Evolutionary conservation across 2,888 invertebrate species (phyloP).

Genomic region (Onthophagus sagittarius): DNA sequence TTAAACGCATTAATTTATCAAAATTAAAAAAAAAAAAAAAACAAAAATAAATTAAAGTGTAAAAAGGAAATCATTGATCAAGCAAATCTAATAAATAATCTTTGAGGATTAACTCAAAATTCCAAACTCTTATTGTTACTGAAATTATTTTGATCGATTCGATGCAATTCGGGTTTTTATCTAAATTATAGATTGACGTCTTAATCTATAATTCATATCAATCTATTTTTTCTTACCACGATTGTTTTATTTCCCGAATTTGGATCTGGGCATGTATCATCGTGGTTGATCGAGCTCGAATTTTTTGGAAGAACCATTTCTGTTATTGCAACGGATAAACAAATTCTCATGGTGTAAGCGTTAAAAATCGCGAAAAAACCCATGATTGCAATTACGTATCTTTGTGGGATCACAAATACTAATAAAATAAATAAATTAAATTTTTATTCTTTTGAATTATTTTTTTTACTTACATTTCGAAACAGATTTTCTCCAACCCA

Average conservation of each 20-base stretch:
- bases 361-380: constrained; percentile 49
- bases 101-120: neutral
- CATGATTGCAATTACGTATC: constrained; percentile 63
- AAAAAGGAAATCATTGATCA: neutral
- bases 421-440: constrained; percentile 34
- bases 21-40: neutral
- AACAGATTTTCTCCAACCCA: neutral
- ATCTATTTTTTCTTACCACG: neutral
- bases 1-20: constrained; percentile 15
- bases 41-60: neutral
- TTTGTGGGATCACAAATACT: constrained; percentile 63
- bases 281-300: neutral
- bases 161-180: neutral
- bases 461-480: constrained; percentile 4
- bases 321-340: constrained; percentile 49
- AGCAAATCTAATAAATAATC: neutral
- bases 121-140: neutral
- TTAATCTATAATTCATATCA: neutral
- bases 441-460: neutral
- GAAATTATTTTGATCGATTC: neutral
- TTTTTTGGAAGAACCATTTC: constrained; percentile 40
- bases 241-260: neutral
- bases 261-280: constrained; percentile 3
- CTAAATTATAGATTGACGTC: neutral
- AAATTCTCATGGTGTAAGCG: constrained; percentile 49